A percentile compares a stretch with the other conserved stretches of the same genome.
These are phyloP conservation scores for Hypanus sabinus DNA, from an alignment of 2,113 vertebrate species.

Conservation along the genomic window DNA sequence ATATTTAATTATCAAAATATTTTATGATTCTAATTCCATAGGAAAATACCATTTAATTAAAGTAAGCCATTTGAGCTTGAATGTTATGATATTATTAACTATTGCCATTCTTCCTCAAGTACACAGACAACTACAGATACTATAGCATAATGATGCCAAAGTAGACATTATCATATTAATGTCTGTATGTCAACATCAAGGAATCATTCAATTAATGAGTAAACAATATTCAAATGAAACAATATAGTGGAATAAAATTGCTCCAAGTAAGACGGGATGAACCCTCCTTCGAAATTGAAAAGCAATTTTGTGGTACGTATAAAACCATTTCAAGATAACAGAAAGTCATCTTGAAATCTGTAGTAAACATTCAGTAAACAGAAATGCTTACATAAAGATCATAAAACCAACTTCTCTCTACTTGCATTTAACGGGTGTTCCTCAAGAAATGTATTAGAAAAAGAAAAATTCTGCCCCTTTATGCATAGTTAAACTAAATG, in stretches of 20 bases:
- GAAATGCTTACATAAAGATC: not conserved
- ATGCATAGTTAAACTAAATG: slow-evolving; percentile 25
- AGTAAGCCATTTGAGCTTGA: not conserved
- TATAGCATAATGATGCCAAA: not conserved
- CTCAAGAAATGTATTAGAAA: slow-evolving; percentile 3
- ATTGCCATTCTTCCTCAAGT: not conserved
- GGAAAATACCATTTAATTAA: not conserved
- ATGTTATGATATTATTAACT: not conserved
- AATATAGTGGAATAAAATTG: slow-evolving; percentile 7
- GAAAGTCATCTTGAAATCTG: slow-evolving; percentile 19
- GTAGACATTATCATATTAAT: slow-evolving; percentile 26
- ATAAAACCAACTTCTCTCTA: slow-evolving; percentile 1
- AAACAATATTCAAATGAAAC: slow-evolving; percentile 23
- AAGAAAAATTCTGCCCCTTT: slow-evolving; percentile 22
- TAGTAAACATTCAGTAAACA: slow-evolving; percentile 31
- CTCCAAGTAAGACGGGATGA: slow-evolving; percentile 17
- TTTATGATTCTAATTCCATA: not conserved
- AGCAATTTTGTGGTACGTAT: slow-evolving; percentile 1
- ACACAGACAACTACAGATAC: slow-evolving; percentile 2
- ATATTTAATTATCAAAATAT: not conserved
- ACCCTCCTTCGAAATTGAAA: slow-evolving; percentile 19
- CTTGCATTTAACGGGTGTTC: not conserved
- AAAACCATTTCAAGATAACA: slow-evolving; percentile 33
- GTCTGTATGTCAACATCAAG: not conserved
- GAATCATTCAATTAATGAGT: slow-evolving; percentile 22